Percentiles rank a stretch among this genome's conserved stretches.
These are phyloP conservation scores for Hydrolagus colliei DNA, from an alignment of 2,797 vertebrate species.

Conservation along the genomic window DNA sequence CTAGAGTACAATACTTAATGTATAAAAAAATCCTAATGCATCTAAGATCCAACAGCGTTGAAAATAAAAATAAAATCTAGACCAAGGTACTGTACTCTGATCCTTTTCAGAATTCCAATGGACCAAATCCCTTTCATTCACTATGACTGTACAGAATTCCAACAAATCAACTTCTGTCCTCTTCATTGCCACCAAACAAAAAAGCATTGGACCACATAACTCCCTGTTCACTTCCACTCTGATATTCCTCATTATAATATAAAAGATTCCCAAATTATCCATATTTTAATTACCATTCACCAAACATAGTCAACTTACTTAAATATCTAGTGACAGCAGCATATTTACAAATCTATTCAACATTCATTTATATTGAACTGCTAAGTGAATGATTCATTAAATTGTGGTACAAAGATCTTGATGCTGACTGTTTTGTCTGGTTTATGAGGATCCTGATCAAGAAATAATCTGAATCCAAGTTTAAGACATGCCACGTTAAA, in stretches of 20 bases:
- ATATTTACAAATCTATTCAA: neutral
- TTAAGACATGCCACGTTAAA: neutral
- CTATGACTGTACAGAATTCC: neutral
- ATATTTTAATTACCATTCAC: neutral
- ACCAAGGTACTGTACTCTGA: neutral
- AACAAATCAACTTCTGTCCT: neutral
- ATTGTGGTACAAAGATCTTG: neutral
- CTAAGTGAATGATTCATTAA: neutral
- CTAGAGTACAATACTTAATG: too few species aligned
- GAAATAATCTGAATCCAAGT: neutral
- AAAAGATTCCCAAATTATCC: neutral
- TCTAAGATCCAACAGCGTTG: neutral
- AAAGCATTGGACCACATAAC: neutral
- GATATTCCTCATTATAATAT: neutral
- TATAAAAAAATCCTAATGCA: neutral
- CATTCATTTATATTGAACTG: neutral
- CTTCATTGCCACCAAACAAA: neutral
- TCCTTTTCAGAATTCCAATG: neutral
- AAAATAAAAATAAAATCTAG: neutral
- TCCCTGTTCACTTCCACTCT: neutral
- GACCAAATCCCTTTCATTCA: neutral
- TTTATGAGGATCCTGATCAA: neutral
- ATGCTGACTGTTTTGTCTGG: neutral
- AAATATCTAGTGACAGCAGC: neutral
- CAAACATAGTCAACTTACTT: neutral